Evolutionary conservation across 2,888 invertebrate species (phyloP).

Genomic region (Eurytoma adleriae): DNA sequence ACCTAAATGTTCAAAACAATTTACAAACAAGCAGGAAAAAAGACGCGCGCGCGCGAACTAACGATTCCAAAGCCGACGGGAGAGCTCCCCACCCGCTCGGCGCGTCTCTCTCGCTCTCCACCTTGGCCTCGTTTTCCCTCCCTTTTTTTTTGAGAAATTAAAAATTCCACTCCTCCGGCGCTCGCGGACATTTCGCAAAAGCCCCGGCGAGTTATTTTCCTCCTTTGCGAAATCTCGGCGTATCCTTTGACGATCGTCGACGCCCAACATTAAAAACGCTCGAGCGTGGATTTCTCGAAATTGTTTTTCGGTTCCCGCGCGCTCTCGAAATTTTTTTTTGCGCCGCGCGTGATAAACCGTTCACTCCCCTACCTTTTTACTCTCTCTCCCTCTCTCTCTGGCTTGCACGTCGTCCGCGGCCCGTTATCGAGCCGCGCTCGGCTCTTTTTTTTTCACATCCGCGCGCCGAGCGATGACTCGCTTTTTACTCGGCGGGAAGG

Average conservation of each 20-base stretch:
- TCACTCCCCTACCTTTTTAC: neutral
- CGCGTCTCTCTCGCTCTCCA: neutral
- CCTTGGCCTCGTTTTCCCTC: slow-evolving; percentile 8
- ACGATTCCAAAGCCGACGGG: no score
- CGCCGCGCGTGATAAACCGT: slow-evolving; percentile 16
- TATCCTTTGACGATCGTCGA: slow-evolving; percentile 22
- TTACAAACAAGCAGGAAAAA: no score
- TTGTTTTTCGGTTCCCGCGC: slow-evolving; percentile 19
- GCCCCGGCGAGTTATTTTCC: neutral
- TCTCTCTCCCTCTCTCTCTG: slow-evolving; percentile 1
- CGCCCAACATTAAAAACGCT: slow-evolving; percentile 34
- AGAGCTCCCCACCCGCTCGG: no score
- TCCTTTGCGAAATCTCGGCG: neutral
- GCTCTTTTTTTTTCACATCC: slow-evolving; percentile 13
- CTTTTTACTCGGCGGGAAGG: slow-evolving; percentile 11
- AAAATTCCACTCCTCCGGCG: slow-evolving; percentile 31
- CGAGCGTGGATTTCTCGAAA: slow-evolving; percentile 19
- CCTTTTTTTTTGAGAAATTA: slow-evolving; percentile 29
- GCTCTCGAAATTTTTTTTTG: slow-evolving; percentile 32
- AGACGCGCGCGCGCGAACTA: no score
- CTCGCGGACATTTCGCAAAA: slow-evolving; percentile 23
- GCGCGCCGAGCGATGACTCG: slow-evolving; percentile 12
- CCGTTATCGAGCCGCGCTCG: slow-evolving; percentile 29
- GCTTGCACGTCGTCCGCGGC: neutral
- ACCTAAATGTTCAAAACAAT: no score